Evolutionary conservation across 2,113 vertebrate species (phyloP).

Genomic region (Azemiops feae): DNA sequence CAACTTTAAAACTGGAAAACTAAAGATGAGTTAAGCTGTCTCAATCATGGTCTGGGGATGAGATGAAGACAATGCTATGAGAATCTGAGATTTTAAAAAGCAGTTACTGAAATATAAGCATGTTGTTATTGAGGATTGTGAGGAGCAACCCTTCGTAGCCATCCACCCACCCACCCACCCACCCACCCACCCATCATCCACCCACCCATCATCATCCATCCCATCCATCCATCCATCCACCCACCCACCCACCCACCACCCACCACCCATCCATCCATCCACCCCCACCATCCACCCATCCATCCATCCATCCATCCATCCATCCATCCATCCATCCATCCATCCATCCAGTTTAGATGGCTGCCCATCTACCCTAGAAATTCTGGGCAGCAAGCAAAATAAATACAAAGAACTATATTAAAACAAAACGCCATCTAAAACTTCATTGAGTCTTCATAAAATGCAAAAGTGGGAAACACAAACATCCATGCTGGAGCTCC

Average conservation of each 20-base stretch:
- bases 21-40: not conserved
- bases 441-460: not conserved
- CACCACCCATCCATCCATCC: too few species aligned
- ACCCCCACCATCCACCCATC: fast-evolving
- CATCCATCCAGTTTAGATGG: not conserved
- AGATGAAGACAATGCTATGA: not conserved
- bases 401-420: not conserved
- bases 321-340: too few species aligned
- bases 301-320: too few species aligned
- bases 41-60: not conserved
- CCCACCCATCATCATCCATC: too few species aligned
- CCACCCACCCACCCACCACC: too few species aligned
- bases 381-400: not conserved
- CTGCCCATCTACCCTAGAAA: not conserved
- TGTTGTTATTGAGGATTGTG: not conserved
- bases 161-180: too few species aligned
- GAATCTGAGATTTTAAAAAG: not conserved
- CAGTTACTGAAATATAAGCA: not conserved
- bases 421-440: not conserved
- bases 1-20: not conserved
- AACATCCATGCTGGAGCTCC: not conserved
- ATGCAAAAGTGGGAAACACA: not conserved
- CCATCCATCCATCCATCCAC: too few species aligned
- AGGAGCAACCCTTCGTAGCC: not conserved
- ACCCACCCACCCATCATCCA: too few species aligned